Evolutionary conservation across 2,113 vertebrate species (phyloP).

Genomic region (Ranitomeya variabilis): DNA sequence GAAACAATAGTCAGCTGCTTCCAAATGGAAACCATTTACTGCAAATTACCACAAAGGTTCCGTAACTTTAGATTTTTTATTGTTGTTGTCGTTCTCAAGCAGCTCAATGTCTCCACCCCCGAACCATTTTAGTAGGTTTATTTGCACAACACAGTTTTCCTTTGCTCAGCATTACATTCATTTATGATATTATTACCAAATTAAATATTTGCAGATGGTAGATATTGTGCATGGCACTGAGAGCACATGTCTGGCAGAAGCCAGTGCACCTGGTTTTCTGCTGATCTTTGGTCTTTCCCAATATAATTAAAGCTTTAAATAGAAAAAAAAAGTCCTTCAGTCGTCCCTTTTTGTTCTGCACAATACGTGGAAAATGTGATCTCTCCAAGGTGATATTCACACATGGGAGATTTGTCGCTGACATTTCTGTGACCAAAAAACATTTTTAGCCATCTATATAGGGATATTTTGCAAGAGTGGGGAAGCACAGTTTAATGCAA

Average conservation of each 20-base stretch:
- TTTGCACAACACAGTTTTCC: not conserved
- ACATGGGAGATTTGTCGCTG: no score
- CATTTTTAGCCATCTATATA: no score
- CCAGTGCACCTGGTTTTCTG: slow-evolving; percentile 2
- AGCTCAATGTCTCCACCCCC: not conserved
- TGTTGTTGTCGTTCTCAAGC: not conserved
- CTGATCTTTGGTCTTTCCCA: not conserved
- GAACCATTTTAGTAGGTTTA: not conserved
- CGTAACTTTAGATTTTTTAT: not conserved
- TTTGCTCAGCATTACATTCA: not conserved
- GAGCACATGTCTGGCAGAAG: not conserved
- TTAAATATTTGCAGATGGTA: not conserved
- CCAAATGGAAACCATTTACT: slow-evolving; percentile 5
- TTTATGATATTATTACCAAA: slow-evolving; percentile 2
- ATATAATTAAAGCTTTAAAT: not conserved
- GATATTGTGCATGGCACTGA: not conserved
- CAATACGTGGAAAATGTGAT: no score
- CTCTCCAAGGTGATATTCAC: no score
- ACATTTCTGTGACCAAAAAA: no score
- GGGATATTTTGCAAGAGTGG: no score
- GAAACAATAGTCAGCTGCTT: slow-evolving; percentile 21
- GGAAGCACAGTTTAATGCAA: no score
- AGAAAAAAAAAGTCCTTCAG: no score
- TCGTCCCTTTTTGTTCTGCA: no score
- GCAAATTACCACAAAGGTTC: not conserved